These are phyloP conservation scores for Oligia latruncula DNA, from an alignment of 2,888 invertebrate genomes.

Conservation along the genomic window DNA sequence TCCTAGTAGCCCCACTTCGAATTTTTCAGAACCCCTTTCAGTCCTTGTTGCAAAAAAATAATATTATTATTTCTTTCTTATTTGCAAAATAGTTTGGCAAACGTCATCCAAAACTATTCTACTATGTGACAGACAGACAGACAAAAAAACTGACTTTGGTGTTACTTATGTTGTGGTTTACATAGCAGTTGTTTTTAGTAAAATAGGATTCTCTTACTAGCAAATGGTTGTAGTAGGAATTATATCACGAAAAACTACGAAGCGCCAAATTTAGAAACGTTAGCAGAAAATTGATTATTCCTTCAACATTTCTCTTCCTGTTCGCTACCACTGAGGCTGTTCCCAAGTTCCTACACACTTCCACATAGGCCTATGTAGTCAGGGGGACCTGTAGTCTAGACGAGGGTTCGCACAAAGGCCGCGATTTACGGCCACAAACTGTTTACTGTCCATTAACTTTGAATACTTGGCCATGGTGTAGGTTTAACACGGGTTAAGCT, in stretches of 20 bases:
- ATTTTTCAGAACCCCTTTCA: too few relatives aligned
- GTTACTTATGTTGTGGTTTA: neutral
- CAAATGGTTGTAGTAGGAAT: neutral
- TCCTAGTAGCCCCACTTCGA: too few relatives aligned
- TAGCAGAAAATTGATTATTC: neutral
- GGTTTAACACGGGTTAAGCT: conserved; percentile 1
- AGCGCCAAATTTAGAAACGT: neutral
- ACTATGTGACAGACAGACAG: too few relatives aligned
- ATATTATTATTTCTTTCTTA: too few relatives aligned
- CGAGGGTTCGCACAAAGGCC: conserved; percentile 60
- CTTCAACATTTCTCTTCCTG: neutral
- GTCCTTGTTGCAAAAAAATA: too few relatives aligned
- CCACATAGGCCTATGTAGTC: conserved; percentile 38
- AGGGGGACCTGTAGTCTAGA: conserved; percentile 62
- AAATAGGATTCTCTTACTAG: neutral
- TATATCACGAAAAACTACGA: neutral
- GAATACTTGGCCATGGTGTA: conserved; percentile 29
- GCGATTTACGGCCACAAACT: conserved; percentile 53
- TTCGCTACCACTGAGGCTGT: conserved; percentile 34
- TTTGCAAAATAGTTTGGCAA: too few relatives aligned
- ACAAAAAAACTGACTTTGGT: neutral
- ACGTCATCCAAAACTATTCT: too few relatives aligned
- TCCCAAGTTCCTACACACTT: conserved; percentile 7
- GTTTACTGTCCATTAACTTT: conserved; percentile 61
- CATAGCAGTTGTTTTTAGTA: neutral